phyloP scores from a whole-genome alignment of 2,888 invertebrate species.

The Conus canariensis region DNA sequence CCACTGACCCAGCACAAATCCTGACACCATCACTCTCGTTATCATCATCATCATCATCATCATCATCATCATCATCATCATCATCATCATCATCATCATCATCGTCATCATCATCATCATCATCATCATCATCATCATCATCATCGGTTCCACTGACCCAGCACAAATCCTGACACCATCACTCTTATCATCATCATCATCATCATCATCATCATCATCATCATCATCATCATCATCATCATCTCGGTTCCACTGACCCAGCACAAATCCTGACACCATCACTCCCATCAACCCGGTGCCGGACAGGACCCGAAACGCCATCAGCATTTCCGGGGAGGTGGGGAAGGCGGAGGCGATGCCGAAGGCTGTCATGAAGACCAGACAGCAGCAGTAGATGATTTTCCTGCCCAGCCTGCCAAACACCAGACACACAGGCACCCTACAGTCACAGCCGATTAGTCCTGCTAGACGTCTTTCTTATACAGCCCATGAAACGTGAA shows the following conservation, averaged over 20 bases:
- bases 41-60: background rate
- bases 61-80: too few relatives aligned
- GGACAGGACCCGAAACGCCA: constrained; percentile 34
- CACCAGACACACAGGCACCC: background rate
- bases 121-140: too few relatives aligned
- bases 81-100: background rate
- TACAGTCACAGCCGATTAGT: too few relatives aligned
- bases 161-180: too few relatives aligned
- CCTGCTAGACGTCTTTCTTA: too few relatives aligned
- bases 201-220: background rate
- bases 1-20: background rate
- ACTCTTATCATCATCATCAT: background rate
- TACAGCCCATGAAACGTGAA: too few relatives aligned
- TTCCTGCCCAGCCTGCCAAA: constrained; percentile 26
- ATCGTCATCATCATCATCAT: too few relatives aligned
- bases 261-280: constrained; percentile 38
- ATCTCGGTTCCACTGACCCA: constrained; percentile 5
- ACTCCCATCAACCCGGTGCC: constrained; percentile 36
- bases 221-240: background rate
- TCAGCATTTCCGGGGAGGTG: constrained; percentile 22
- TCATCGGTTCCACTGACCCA: too few relatives aligned
- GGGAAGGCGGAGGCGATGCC: constrained; percentile 40
- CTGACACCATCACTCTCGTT: background rate
- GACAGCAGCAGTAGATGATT: constrained; percentile 22
- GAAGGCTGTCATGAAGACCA: constrained; percentile 16